These are phyloP conservation scores for Metopia argyrocephala DNA, from an alignment of 2,888 invertebrate genomes.

Conservation along the genomic window DNA sequence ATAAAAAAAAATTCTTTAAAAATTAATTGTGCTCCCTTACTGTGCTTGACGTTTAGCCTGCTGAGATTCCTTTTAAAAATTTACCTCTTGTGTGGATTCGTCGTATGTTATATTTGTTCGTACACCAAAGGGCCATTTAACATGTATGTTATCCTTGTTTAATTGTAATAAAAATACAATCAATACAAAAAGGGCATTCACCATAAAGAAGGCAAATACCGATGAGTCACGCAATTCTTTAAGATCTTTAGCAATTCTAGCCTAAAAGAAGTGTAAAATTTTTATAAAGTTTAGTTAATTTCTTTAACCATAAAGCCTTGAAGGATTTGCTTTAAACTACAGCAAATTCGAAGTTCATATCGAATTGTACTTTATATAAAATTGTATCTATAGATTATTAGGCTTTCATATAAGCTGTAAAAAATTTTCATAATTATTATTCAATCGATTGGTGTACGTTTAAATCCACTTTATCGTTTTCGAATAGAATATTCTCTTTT, in stretches of 20 bases:
- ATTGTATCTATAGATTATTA: background rate
- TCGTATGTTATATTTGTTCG: conserved; percentile 95
- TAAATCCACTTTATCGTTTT: conserved; percentile 43
- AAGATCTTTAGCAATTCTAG: conserved; percentile 92
- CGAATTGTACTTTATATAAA: background rate
- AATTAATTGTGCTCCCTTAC: background rate
- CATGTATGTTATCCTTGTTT: conserved; percentile 97
- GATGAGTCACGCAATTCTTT: conserved; percentile 96
- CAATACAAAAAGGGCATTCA: conserved; percentile 98
- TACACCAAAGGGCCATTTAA: conserved; percentile 97
- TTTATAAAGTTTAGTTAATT: conserved; percentile 34
- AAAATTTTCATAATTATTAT: conserved; percentile 26
- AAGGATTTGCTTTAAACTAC: no score
- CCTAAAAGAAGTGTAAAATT: conserved; percentile 83
- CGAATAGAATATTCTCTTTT: conserved; percentile 8
- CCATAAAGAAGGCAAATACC: conserved; percentile 98
- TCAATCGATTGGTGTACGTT: conserved; percentile 52
- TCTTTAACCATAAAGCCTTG: background rate
- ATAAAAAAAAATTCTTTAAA: no score
- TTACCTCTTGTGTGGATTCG: conserved; percentile 95
- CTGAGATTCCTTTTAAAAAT: conserved; percentile 73
- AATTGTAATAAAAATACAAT: conserved; percentile 99
- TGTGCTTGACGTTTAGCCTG: conserved; percentile 48
- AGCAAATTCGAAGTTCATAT: no score
- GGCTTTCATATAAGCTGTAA: conserved; percentile 32